These are phyloP conservation scores for Melanerpes aurifrons DNA, from an alignment of 2,113 vertebrate genomes.

Conservation along the genomic window DNA sequence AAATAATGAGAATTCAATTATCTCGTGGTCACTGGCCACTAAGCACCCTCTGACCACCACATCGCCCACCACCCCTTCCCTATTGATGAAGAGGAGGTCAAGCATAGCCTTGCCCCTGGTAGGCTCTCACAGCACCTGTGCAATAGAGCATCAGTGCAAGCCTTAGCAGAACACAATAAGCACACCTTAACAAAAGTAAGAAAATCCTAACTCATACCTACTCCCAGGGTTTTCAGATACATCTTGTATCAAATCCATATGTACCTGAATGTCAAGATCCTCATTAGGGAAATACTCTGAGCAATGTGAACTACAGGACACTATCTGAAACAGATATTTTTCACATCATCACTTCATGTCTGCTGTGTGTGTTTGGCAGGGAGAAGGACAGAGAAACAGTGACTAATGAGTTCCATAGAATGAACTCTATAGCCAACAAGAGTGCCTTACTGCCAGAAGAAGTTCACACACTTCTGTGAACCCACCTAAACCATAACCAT, in stretches of 20 bases:
- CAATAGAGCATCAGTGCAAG: not conserved
- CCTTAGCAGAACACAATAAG: not conserved
- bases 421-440: not conserved
- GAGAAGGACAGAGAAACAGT: not conserved
- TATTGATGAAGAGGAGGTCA: too few relatives aligned
- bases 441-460: not conserved
- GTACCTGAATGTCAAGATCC: not conserved
- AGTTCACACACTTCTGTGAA: constrained; percentile 11
- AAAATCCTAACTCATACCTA: not conserved
- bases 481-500: not conserved
- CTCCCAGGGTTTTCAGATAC: not conserved
- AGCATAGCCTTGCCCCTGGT: too few relatives aligned
- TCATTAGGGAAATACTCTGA: not conserved
- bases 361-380: not conserved
- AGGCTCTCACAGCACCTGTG: too few relatives aligned
- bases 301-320: not conserved
- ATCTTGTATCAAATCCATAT: not conserved
- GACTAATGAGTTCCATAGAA: not conserved
- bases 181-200: not conserved
- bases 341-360: not conserved
- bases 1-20: too few relatives aligned
- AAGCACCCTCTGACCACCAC: too few relatives aligned
- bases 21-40: too few relatives aligned
- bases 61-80: too few relatives aligned
- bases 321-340: not conserved